A percentile compares a stretch with the other conserved stretches of the same genome.
Evolutionary conservation across 1,140 invertebrate genomes (phyloP).

Genomic region (Camponotus floridanus): DNA sequence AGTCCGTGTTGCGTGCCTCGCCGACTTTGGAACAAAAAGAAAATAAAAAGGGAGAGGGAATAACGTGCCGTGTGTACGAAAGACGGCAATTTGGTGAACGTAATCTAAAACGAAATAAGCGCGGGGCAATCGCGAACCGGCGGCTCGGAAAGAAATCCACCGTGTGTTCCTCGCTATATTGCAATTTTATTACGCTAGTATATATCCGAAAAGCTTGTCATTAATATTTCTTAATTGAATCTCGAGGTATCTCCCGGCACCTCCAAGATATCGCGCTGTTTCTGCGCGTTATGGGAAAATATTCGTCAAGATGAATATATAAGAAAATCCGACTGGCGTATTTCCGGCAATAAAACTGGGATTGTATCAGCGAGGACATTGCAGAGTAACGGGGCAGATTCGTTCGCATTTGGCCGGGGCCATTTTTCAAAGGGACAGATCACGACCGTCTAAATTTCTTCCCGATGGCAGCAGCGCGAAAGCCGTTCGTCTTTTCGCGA

Average conservation of each 20-base stretch:
- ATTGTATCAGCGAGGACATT: constrained; percentile 15
- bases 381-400: not conserved
- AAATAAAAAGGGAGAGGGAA: not conserved
- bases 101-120: constrained; percentile 50
- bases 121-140: constrained; percentile 20
- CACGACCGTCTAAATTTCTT: constrained; percentile 36
- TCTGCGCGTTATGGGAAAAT: not conserved
- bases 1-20: constrained; percentile 58
- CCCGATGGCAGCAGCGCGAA: not conserved
- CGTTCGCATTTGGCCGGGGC: not conserved
- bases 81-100: constrained; percentile 51
- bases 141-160: not conserved
- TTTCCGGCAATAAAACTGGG: not conserved
- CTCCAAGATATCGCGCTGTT: not conserved
- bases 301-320: not conserved
- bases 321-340: not conserved
- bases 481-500: constrained; percentile 18
- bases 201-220: not conserved
- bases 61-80: constrained; percentile 49
- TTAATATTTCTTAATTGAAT: not conserved
- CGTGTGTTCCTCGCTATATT: not conserved
- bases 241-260: too few species aligned
- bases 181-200: not conserved
- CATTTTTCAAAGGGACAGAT: constrained; percentile 64
- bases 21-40: constrained; percentile 34